Evolutionary conservation across 2,888 invertebrate species (phyloP), one percentile per base, ranked within the genome.

Genomic region (Lumbricus terrestris): DNA sequence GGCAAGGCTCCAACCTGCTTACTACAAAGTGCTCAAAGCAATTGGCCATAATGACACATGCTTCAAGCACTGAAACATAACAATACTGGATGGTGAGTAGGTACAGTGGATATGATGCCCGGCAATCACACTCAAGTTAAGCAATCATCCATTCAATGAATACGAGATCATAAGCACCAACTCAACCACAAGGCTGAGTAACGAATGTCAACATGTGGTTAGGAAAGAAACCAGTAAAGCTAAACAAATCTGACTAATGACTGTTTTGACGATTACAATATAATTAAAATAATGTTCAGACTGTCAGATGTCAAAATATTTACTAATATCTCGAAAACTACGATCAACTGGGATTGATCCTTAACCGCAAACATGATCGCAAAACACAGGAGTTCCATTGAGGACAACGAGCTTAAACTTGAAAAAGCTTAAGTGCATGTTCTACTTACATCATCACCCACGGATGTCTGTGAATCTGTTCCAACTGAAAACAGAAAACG

Each of bases 401-500:
- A 69, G 69, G 16, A 29, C 29, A 16, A 5, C 16, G 29, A 69
- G 8, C 4, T 29, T 69, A 6, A 69, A 69, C 69, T 69, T n/a
- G 69, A 69, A 69, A 8, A 69, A 69, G n/a, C 6, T 13, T 1
- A 69, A 8, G 29, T 16, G n/a, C 3, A n/a, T n/a, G n/a, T 69
- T 82, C 34, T 89, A 82, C 95, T 95, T 94, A 96, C 95, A 98
- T 98, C 13, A 98, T 97, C 93, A 99, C 99, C 99, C 99, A 99
- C 0, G 97, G 97, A 95, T 99, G 99, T 93, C 98, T 97, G 95
- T 98, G 98, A 93, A 99, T 99, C 95, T 99, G 98, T 91, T 98
- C 96, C 94, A 99, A 95, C 98, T 99, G 95, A 83, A 95, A 95
- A 85, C 85, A 85, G 35, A 85, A 34, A 35, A n/a, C n/a, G 2